Percentiles rank a stretch among this genome's conserved stretches.
These are phyloP conservation scores for Perca schrenkii DNA, from an alignment of 2,113 vertebrate species.

Conservation along the genomic window DNA sequence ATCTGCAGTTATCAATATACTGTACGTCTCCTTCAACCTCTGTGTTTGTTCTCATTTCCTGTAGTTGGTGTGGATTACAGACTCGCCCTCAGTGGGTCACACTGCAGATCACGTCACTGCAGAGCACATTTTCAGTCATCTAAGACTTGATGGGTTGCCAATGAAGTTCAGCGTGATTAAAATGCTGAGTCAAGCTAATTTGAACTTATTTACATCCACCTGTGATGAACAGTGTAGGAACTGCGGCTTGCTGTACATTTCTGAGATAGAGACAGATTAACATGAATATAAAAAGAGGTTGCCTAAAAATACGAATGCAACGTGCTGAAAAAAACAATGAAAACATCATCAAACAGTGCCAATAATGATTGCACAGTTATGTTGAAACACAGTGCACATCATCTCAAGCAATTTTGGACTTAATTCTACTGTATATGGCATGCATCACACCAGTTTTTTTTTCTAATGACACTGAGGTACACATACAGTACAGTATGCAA, in stretches of 20 bases:
- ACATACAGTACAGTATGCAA: not conserved
- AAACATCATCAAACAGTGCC: not conserved
- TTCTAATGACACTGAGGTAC: not conserved
- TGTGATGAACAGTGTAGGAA: not conserved
- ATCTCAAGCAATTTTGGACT: not conserved
- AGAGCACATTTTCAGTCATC: conserved; percentile 16
- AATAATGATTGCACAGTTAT: not conserved
- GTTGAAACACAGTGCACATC: not conserved
- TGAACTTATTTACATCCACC: not conserved
- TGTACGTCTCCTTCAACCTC: conserved; percentile 4
- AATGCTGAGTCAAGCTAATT: conserved; percentile 5
- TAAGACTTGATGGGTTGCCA: not conserved
- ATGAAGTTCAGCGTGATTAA: not conserved
- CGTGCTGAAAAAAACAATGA: not conserved
- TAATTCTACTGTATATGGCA: not conserved
- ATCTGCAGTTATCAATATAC: not conserved
- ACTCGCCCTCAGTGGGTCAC: conserved; percentile 40
- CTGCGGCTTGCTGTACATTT: not conserved
- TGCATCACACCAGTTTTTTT: not conserved
- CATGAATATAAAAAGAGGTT: not conserved
- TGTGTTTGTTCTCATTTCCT: conserved; percentile 4
- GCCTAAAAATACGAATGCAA: not conserved
- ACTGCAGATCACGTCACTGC: conserved; percentile 27
- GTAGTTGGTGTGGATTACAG: conserved; percentile 5
- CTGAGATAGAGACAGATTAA: not conserved